Evolutionary conservation across 2,888 invertebrate species (phyloP), one percentile per base, ranked within the genome.

Genomic region (Pseudococcus viburni): DNA sequence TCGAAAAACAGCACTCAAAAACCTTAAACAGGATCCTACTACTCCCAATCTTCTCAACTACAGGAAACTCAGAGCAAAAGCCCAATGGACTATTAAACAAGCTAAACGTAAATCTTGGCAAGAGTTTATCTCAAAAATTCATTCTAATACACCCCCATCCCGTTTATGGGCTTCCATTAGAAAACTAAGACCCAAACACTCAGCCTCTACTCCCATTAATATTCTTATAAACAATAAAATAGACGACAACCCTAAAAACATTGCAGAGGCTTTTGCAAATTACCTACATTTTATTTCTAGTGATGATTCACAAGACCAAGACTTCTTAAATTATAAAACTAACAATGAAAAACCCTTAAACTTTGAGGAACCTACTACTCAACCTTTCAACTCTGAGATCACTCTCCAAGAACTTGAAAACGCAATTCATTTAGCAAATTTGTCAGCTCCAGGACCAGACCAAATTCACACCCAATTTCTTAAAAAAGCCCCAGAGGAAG

Each of bases 401-500:
- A 48, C 48, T 7, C 48, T 48, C 12, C 48, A 48, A 48, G 48
- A 48, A 48, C 48, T 48, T 48, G 8, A 48, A 48, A 48, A 7
- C 7, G 48, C 48, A 48, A 48, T 48, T 48, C 48, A 48, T 48
- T 48, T 48, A 9, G 7, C 64, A 6, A 64, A 64, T 12, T 12
- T n/a, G 6, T 64, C 64, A 7, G 64, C 64, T n/a, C 46, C 86
- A 48, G 87, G 51, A 4, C 77, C 87, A 0, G 87, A 87, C 39
- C 48, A 48, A 33, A 87, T 87, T 0, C 80, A 33, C 17, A 15
- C 48, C 51, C 5, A 33, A 1, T 17, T 80, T 1, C 48, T 87
- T 15, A 59, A 48, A 80, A 48, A 86, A n/a, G 15, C 68, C 0
- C 77, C 55, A 1, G 73, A 73, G 22, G 46, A 80, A 1, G 77